These are phyloP conservation scores for Heteromurus nitidus DNA, from an alignment of 2,888 invertebrate genomes.

Conservation along the genomic window DNA sequence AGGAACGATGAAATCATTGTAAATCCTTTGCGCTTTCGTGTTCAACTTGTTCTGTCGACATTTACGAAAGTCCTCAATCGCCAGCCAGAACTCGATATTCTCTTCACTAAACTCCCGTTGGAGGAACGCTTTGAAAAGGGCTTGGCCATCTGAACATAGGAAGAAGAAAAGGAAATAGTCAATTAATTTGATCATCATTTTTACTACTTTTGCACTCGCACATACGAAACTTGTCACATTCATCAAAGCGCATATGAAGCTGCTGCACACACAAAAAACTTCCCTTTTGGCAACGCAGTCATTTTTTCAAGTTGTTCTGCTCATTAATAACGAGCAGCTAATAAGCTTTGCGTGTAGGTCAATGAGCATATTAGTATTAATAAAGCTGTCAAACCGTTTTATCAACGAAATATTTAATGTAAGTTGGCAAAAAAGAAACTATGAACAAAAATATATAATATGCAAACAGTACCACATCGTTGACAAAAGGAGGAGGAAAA, in stretches of 20 bases:
- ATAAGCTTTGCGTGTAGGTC: constrained; percentile 51
- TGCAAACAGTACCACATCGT: constrained; percentile 4
- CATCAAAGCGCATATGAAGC: background rate
- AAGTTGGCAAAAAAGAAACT: too few species aligned
- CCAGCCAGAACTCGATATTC: constrained; percentile 79
- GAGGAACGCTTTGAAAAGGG: constrained; percentile 78
- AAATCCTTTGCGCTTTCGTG: constrained; percentile 77
- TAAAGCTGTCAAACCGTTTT: constrained; percentile 30
- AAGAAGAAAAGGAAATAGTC: constrained; percentile 27
- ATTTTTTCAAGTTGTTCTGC: background rate
- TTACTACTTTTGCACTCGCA: background rate
- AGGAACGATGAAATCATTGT: constrained; percentile 77
- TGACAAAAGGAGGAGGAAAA: constrained; percentile 25
- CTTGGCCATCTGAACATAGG: constrained; percentile 77
- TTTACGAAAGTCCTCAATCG: constrained; percentile 78
- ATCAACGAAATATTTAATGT: constrained; percentile 14
- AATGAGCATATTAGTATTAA: constrained; percentile 51
- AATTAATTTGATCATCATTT: constrained; percentile 11
- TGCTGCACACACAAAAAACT: background rate
- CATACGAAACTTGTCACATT: too few species aligned
- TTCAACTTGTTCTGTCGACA: constrained; percentile 75
- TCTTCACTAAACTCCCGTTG: constrained; percentile 79
- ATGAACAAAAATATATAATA: background rate
- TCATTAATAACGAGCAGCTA: constrained; percentile 17
- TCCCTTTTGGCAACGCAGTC: background rate